Evolutionary conservation across 2,888 invertebrate genomes (phyloP).

Genomic region (Bimastos eiseni): DNA sequence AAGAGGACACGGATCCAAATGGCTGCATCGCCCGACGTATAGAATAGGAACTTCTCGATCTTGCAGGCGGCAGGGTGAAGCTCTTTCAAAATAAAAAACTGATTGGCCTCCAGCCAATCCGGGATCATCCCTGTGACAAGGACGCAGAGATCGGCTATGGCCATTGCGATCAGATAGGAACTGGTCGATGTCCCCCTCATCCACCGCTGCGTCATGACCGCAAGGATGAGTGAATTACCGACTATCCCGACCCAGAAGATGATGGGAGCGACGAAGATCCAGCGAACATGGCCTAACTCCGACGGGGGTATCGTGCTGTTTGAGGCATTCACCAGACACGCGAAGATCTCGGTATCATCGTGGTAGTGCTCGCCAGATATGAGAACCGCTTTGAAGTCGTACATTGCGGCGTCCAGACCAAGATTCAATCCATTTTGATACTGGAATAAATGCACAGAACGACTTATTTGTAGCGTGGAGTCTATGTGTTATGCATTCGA

Average conservation of each 20-base stretch:
- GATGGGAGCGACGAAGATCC: conserved; percentile 44
- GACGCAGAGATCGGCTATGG: conserved; percentile 43
- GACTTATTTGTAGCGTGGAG: not conserved
- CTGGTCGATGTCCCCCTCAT: conserved; percentile 45
- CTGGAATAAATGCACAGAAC: not conserved
- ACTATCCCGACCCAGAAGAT: conserved; percentile 44
- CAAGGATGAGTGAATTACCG: conserved; percentile 45
- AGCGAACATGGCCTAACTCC: conserved; percentile 34
- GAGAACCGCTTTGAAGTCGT: not conserved
- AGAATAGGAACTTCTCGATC: conserved; percentile 43
- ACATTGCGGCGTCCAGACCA: not conserved
- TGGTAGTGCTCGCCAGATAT: conserved; percentile 8
- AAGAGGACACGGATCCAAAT: conserved; percentile 45
- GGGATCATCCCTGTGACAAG: conserved; percentile 46
- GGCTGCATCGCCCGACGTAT: conserved; percentile 41
- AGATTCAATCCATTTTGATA: not conserved
- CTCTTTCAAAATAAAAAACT: conserved; percentile 27
- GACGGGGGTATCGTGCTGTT: not conserved
- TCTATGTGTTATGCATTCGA: no score
- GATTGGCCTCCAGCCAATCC: conserved; percentile 43
- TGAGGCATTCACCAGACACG: conserved; percentile 4
- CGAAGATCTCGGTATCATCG: not conserved
- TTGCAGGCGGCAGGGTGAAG: conserved; percentile 42
- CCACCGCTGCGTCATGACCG: conserved; percentile 42
- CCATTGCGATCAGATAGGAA: conserved; percentile 44